A percentile compares a stretch with the other conserved stretches of the same genome.
These are phyloP conservation scores for Amphiprion ocellaris DNA, from an alignment of 2,113 vertebrate genomes.

Conservation along the genomic window DNA sequence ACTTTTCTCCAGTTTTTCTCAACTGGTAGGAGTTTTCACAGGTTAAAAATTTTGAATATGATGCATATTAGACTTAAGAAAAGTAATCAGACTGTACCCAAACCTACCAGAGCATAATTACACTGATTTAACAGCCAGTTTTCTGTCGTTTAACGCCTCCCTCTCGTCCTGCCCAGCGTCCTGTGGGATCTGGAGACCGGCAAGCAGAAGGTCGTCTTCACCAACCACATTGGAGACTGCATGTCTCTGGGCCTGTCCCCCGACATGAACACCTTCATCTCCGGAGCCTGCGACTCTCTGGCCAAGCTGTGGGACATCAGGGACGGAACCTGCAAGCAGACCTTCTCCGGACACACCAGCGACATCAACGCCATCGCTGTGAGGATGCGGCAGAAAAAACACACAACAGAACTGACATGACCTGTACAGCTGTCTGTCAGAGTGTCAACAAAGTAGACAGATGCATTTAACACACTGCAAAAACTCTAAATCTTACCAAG, in stretches of 20 bases:
- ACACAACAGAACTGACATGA: neutral
- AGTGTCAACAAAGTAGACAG: no score
- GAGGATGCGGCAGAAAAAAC: slow-evolving; percentile 70
- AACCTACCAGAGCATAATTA: no score
- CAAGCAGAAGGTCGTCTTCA: slow-evolving; percentile 92
- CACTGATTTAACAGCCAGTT: no score
- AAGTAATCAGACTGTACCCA: no score
- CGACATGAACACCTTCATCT: slow-evolving; percentile 92
- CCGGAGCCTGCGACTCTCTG: slow-evolving; percentile 96
- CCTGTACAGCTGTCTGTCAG: no score
- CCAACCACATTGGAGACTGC: slow-evolving; percentile 96
- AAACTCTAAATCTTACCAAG: no score
- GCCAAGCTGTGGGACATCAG: slow-evolving; percentile 98
- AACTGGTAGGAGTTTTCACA: no score
- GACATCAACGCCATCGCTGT: slow-evolving; percentile 97
- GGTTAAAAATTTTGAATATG: no score
- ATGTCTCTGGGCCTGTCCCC: slow-evolving; percentile 94
- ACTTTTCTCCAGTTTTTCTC: no score
- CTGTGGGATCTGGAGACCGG: slow-evolving; percentile 98
- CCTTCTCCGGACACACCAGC: slow-evolving; percentile 94
- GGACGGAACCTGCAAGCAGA: slow-evolving; percentile 95
- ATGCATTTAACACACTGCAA: no score
- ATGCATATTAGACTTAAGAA: no score
- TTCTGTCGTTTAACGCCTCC: no score
- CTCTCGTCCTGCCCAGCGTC: slow-evolving; percentile 81